Evolutionary conservation across 53 echinoderm and acorn worm species (phyloP).

Genomic region (Holothuria scabra): DNA sequence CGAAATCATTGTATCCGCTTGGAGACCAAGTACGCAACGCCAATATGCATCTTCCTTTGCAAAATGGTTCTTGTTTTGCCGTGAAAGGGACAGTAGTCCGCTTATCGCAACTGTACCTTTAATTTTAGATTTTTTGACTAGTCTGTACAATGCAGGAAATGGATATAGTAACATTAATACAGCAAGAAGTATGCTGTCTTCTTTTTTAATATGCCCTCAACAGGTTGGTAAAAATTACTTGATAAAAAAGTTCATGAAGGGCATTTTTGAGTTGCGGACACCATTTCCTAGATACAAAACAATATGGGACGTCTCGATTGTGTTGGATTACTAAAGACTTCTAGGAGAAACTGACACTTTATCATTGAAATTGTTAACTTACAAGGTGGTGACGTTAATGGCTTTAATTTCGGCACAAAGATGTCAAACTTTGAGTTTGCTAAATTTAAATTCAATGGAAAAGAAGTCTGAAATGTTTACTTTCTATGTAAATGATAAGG

Average conservation of each 20-base stretch:
- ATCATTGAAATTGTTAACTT: background rate
- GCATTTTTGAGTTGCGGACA: conserved; percentile 10
- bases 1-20: too few relatives aligned
- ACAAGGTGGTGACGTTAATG: too few relatives aligned
- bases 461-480: background rate
- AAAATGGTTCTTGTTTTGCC: too few relatives aligned
- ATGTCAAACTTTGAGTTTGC: conserved; percentile 12
- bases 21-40: too few relatives aligned
- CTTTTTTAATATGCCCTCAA: background rate
- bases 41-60: too few relatives aligned
- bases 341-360: too few relatives aligned
- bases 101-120: too few relatives aligned
- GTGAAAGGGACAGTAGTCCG: too few relatives aligned
- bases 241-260: background rate
- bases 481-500: too few relatives aligned
- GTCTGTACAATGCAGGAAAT: conserved; percentile 2
- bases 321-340: too few relatives aligned
- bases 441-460: background rate
- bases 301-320: too few relatives aligned
- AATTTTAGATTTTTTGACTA: too few relatives aligned
- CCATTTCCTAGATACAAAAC: background rate
- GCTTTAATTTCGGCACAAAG: background rate
- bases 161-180: background rate
- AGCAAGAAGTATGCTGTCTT: background rate
- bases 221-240: background rate